Percentiles rank a stretch among this genome's conserved stretches.
phyloP scores from a whole-genome alignment of 1,140 invertebrate genomes.

The Drosophila suzukii region DNA sequence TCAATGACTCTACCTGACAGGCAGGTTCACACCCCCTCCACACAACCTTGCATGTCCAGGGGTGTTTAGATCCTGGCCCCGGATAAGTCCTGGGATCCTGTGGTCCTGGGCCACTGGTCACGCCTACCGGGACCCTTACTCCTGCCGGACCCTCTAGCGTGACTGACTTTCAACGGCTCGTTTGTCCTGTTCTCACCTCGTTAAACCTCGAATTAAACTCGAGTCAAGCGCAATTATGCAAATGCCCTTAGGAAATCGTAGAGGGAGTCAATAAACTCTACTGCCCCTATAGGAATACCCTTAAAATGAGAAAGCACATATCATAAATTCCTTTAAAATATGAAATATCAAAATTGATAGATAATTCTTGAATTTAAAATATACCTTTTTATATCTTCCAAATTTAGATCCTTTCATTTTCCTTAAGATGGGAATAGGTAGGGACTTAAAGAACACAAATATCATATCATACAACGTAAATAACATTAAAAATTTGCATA shows the following conservation, averaged over 20 bases:
- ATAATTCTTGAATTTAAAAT: no score
- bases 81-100: slow-evolving; percentile 23
- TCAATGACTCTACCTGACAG: slow-evolving; percentile 21
- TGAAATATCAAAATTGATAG: no score
- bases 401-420: no score
- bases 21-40: slow-evolving; percentile 46
- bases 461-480: no score
- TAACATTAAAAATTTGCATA: no score
- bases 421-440: no score
- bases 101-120: slow-evolving; percentile 12
- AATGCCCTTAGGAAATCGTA: slow-evolving; percentile 18
- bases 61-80: slow-evolving; percentile 20
- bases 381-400: no score
- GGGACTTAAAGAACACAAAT: no score
- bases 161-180: slow-evolving; percentile 28
- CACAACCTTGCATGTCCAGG: slow-evolving; percentile 4
- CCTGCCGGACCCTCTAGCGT: slow-evolving; percentile 14
- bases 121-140: slow-evolving; percentile 10
- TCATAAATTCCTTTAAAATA: background rate
- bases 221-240: slow-evolving; percentile 56
- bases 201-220: slow-evolving; percentile 12
- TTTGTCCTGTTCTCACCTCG: slow-evolving; percentile 62
- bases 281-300: no score
- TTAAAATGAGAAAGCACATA: background rate
- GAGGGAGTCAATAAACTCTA: slow-evolving; percentile 50